phyloP scores from a whole-genome alignment of 1,140 invertebrate genomes.

The Bombus haemorrhoidalis region DNA sequence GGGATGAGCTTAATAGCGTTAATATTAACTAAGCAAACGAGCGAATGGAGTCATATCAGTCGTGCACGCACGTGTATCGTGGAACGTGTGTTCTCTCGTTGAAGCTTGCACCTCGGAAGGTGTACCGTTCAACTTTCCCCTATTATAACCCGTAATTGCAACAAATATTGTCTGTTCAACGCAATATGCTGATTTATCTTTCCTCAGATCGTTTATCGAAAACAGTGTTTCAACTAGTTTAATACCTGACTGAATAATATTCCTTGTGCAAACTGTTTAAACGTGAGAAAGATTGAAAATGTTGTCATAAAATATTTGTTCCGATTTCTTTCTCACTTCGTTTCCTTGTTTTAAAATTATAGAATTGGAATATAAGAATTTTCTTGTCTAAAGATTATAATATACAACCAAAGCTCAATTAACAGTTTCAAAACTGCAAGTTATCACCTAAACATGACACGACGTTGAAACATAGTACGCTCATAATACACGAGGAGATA shows the following conservation, averaged over 20 bases:
- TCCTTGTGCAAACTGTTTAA: not conserved
- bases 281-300: not conserved
- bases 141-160: conserved; percentile 50
- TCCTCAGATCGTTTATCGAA: not conserved
- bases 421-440: not conserved
- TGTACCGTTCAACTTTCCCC: conserved; percentile 39
- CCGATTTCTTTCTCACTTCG: not conserved
- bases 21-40: conserved; percentile 71
- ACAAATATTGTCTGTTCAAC: conserved; percentile 47
- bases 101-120: conserved; percentile 52
- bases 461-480: not conserved
- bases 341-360: not conserved
- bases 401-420: not conserved
- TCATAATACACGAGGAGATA: not conserved
- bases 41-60: conserved; percentile 65
- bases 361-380: not conserved
- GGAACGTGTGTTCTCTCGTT: conserved; percentile 20
- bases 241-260: not conserved
- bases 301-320: not conserved
- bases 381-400: not conserved
- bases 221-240: not conserved
- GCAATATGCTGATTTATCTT: conserved; percentile 19
- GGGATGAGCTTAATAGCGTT: conserved; percentile 66
- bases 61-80: conserved; percentile 39
- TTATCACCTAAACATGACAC: not conserved